These are phyloP conservation scores for Sialis fuliginosa DNA, from an alignment of 2,888 invertebrate species.

Conservation along the genomic window DNA sequence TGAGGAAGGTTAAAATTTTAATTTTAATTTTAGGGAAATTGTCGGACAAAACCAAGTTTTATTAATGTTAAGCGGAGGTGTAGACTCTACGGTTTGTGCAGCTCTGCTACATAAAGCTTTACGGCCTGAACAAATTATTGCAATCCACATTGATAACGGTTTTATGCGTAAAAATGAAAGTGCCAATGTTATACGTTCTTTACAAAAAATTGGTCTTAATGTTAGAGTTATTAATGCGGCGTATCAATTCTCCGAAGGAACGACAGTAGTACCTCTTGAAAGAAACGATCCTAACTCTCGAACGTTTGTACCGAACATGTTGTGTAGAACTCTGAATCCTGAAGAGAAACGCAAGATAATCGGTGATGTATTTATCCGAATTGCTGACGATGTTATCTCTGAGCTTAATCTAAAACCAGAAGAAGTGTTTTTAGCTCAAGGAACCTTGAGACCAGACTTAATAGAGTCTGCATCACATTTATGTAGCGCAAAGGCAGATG, in stretches of 20 bases:
- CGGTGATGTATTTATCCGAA: conserved; percentile 93
- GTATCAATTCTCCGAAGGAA: conserved; percentile 59
- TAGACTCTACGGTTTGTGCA: conserved; percentile 99
- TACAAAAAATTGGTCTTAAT: conserved; percentile 67
- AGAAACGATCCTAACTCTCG: conserved; percentile 31
- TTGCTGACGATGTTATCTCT: conserved; percentile 76
- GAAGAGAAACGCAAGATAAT: conserved; percentile 98
- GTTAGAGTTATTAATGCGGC: conserved; percentile 50
- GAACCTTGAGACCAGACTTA: conserved; percentile 91
- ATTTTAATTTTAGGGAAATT: neutral
- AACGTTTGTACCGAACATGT: conserved; percentile 57
- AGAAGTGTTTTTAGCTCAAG: conserved; percentile 85
- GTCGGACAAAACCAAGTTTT: conserved; percentile 21
- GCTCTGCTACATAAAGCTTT: conserved; percentile 84
- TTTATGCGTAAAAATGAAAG: conserved; percentile 97
- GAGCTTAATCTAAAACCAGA: conserved; percentile 81
- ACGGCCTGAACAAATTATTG: conserved; percentile 78
- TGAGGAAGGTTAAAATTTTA: too few relatives aligned
- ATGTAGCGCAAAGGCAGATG: conserved; percentile 73
- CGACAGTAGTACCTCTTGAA: conserved; percentile 55
- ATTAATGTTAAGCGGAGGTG: conserved; percentile 92
- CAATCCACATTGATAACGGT: conserved; percentile 96
- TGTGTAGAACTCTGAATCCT: conserved; percentile 75
- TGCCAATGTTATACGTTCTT: conserved; percentile 65
- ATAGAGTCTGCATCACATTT: conserved; percentile 90